Conservation (phyloP, 2,113 vertebrate species). For the Martes martes region DNA sequence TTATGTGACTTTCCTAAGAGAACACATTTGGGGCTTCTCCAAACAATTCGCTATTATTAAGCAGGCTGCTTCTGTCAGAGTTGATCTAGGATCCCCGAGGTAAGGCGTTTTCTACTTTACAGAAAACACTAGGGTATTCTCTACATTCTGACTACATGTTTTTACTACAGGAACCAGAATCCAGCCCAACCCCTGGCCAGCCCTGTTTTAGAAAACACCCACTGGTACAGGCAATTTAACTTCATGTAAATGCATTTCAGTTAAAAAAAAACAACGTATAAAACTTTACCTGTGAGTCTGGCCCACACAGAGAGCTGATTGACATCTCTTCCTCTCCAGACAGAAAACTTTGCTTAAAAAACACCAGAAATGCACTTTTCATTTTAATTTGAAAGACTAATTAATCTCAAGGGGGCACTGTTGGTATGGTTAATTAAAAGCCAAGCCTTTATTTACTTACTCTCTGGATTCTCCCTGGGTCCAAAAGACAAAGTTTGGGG, state of each 20-base stretch:
- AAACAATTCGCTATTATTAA: slow-evolving; percentile 25
- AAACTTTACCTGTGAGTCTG: background rate
- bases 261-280: background rate
- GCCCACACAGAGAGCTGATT: background rate
- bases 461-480: background rate
- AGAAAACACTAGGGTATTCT: background rate
- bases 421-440: slow-evolving; percentile 17
- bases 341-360: background rate
- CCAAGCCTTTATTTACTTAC: background rate
- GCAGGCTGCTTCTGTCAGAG: background rate
- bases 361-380: background rate
- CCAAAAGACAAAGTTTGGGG: slow-evolving; percentile 2
- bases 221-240: background rate
- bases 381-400: background rate
- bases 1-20: background rate
- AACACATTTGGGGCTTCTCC: background rate
- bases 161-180: slow-evolving; percentile 13
- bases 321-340: background rate
- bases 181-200: background rate
- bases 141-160: background rate
- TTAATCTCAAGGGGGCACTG: background rate
- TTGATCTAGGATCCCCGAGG: background rate
- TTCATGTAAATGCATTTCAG: background rate
- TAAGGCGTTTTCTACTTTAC: background rate
- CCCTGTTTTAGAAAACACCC: background rate